A percentile compares a stretch with the other conserved stretches of the same genome.
These are phyloP conservation scores for Perodicticus potto DNA, from an alignment of 2,797 vertebrate genomes.

Conservation along the genomic window DNA sequence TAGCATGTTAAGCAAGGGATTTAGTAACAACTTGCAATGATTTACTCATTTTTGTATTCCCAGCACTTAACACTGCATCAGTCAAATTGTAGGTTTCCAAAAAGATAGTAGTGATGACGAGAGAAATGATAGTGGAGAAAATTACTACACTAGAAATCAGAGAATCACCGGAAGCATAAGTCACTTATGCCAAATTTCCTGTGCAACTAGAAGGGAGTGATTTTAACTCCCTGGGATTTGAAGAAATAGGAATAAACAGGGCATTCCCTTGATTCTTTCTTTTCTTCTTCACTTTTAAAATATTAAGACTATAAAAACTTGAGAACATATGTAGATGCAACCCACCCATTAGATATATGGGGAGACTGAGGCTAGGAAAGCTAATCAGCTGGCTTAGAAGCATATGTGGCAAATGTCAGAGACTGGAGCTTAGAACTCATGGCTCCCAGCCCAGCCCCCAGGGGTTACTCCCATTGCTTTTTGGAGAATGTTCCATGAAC, in stretches of 20 bases:
- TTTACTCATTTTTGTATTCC: constrained; percentile 46
- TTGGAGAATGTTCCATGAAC: not conserved
- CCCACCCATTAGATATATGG: not conserved
- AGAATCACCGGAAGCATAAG: not conserved
- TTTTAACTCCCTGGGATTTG: not conserved
- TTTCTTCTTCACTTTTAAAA: constrained; percentile 52
- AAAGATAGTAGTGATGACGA: constrained; percentile 9
- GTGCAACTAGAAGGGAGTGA: not conserved
- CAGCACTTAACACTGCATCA: not conserved
- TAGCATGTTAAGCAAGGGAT: constrained; percentile 24
- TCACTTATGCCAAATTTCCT: not conserved
- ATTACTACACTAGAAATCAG: constrained; percentile 16
- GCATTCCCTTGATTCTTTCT: not conserved
- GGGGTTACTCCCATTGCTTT: fast-evolving
- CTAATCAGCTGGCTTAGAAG: not conserved
- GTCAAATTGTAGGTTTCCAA: constrained; percentile 25
- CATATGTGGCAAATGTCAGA: not conserved
- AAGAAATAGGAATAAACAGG: not conserved
- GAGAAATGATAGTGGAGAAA: constrained; percentile 33
- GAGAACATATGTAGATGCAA: not conserved
- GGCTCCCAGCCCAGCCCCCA: not conserved
- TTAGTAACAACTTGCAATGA: constrained; percentile 50
- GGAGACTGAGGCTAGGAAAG: not conserved
- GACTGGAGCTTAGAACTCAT: not conserved
- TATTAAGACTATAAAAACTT: not conserved